Evolutionary conservation across 2,888 invertebrate species (phyloP).

Genomic region (Acronicta psi): DNA sequence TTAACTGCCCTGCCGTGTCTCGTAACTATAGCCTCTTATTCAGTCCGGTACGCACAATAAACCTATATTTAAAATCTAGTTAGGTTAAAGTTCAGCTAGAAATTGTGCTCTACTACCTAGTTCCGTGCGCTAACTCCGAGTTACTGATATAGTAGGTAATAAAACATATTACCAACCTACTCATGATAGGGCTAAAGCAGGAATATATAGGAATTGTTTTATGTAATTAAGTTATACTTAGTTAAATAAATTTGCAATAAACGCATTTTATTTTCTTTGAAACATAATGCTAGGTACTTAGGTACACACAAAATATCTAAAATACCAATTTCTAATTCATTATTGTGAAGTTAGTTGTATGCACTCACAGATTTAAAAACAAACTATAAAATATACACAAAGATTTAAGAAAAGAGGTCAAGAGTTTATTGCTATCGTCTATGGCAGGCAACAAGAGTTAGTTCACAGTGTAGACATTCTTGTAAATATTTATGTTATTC

Average conservation of each 20-base stretch:
- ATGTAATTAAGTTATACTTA: no score
- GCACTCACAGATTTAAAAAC: slow-evolving; percentile 7
- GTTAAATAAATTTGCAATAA: no score
- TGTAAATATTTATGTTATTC: slow-evolving; percentile 11
- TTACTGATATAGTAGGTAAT: no score
- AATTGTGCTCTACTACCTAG: slow-evolving; percentile 1
- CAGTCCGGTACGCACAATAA: slow-evolving; percentile 4
- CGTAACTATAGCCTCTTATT: slow-evolving; percentile 8
- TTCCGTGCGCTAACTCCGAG: no score
- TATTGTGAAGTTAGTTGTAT: no score
- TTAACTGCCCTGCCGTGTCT: no score
- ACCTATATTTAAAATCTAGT: slow-evolving; percentile 14
- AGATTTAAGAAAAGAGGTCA: slow-evolving; percentile 30
- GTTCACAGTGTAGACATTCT: slow-evolving; percentile 1
- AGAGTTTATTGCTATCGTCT: slow-evolving; percentile 8
- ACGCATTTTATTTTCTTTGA: no score
- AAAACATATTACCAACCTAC: no score
- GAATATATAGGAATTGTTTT: no score
- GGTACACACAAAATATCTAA: neutral
- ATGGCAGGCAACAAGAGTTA: slow-evolving; percentile 21
- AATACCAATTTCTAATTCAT: no score
- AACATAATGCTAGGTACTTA: no score
- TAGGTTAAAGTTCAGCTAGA: slow-evolving; percentile 17
- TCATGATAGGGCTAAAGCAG: no score
- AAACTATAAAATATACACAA: slow-evolving; percentile 8